phyloP scores from a whole-genome alignment of 2,888 invertebrate species.

The Corythucha ciliata region DNA sequence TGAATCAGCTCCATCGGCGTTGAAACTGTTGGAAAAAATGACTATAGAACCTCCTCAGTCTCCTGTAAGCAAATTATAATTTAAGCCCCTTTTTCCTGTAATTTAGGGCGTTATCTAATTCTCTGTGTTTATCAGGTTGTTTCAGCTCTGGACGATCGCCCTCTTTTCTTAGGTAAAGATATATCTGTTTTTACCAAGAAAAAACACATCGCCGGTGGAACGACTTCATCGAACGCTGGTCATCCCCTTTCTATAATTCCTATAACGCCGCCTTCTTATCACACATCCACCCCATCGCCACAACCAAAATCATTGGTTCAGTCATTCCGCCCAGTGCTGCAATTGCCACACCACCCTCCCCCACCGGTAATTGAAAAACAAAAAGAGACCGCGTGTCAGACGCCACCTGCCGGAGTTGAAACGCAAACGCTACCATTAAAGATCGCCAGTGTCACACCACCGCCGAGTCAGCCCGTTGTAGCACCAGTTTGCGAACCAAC shows the following conservation, averaged over 20 bases:
- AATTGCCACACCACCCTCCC: background rate
- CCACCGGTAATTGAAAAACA: background rate
- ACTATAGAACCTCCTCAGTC: conserved; percentile 22
- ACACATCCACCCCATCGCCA: too few species aligned
- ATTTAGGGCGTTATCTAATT: background rate
- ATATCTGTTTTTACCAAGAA: conserved; percentile 21
- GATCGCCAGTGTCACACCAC: too few species aligned
- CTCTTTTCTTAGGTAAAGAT: conserved; percentile 21
- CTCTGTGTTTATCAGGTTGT: conserved; percentile 15
- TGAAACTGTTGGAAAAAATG: conserved; percentile 26
- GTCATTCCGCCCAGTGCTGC: too few species aligned
- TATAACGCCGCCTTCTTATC: too few species aligned
- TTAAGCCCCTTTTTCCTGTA: background rate
- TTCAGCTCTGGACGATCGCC: conserved; percentile 22
- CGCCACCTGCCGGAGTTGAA: background rate
- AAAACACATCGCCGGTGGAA: conserved; percentile 6
- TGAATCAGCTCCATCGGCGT: conserved; percentile 12
- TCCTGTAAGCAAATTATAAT: conserved; percentile 13
- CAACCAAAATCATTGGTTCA: too few species aligned
- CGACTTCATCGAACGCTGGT: background rate
- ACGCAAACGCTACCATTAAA: too few species aligned
- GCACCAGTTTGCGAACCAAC: too few species aligned
- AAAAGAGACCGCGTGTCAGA: background rate
- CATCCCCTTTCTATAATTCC: background rate
- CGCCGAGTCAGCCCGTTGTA: too few species aligned